Percentiles rank a stretch among this genome's conserved stretches.
phyloP scores from a whole-genome alignment of 2,888 invertebrate species.

The Galerucella pusilla region DNA sequence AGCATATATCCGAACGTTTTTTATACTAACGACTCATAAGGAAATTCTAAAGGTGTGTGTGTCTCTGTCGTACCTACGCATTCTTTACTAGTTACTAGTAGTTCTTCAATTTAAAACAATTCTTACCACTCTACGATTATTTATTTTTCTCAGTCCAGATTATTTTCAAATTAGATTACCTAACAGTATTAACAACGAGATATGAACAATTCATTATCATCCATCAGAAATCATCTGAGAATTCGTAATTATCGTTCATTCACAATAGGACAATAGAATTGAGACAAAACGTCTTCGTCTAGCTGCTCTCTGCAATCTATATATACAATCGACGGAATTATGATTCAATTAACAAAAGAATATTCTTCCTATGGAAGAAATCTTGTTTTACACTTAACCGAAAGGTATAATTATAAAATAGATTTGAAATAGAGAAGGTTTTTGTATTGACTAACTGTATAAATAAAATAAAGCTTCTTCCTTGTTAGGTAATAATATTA shows the following conservation, averaged over 20 bases:
- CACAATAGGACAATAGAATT: slow-evolving; percentile 6
- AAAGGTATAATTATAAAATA: not conserved
- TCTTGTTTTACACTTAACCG: not conserved
- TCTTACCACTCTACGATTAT: not conserved
- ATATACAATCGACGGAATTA: not conserved
- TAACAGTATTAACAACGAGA: not conserved
- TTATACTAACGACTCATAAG: too few species aligned
- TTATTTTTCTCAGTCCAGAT: not conserved
- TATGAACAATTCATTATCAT: not conserved
- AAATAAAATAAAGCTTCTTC: not conserved
- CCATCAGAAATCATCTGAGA: not conserved
- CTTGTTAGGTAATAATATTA: slow-evolving; percentile 1
- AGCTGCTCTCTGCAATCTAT: not conserved
- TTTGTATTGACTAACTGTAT: not conserved
- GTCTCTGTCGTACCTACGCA: too few species aligned
- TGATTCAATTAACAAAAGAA: slow-evolving; percentile 15
- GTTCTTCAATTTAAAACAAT: too few species aligned
- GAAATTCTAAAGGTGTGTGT: too few species aligned
- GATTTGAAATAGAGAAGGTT: slow-evolving; percentile 6
- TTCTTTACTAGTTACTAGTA: too few species aligned
- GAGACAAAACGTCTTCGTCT: slow-evolving; percentile 1
- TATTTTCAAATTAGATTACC: not conserved
- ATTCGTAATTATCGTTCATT: slow-evolving; percentile 5
- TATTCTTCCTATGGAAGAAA: slow-evolving; percentile 1
- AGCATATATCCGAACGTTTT: too few species aligned